Evolutionary conservation across 2,888 invertebrate species (phyloP).

Genomic region (Pyrrhosoma nymphula): DNA sequence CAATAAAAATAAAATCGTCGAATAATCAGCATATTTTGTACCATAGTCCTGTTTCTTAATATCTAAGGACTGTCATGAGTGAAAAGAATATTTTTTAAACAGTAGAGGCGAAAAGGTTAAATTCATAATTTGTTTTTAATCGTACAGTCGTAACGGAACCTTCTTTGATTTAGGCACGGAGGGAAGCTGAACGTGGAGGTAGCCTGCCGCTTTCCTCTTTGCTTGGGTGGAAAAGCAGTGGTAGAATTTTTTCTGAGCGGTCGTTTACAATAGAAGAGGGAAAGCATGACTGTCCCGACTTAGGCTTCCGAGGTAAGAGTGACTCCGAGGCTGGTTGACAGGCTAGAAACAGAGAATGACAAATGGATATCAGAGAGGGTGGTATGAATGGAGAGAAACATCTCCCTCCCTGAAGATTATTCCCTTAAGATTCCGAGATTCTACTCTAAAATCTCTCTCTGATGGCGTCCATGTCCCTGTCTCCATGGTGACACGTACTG

Average conservation of each 20-base stretch:
- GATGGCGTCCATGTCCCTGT: not conserved
- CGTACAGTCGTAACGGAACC: no score
- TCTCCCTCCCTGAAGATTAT: not conserved
- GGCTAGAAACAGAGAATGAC: not conserved
- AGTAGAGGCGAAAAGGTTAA: no score
- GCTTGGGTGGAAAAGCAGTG: no score
- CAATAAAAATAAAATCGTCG: no score
- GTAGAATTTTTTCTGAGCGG: not conserved
- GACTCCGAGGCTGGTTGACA: not conserved
- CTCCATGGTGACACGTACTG: not conserved
- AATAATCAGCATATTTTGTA: no score
- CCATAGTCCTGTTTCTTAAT: no score
- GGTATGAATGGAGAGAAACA: not conserved
- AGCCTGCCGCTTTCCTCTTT: not conserved
- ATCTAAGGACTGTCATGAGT: no score
- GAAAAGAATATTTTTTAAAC: no score
- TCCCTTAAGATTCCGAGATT: not conserved
- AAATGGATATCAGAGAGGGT: not conserved
- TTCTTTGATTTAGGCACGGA: no score
- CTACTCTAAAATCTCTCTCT: no score
- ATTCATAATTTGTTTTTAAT: no score
- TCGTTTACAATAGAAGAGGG: not conserved
- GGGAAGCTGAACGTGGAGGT: no score
- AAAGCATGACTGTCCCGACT: not conserved
- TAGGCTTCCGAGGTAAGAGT: not conserved